These are phyloP conservation scores for Taxidea taxus DNA, from an alignment of 2,113 vertebrate species.

Conservation along the genomic window DNA sequence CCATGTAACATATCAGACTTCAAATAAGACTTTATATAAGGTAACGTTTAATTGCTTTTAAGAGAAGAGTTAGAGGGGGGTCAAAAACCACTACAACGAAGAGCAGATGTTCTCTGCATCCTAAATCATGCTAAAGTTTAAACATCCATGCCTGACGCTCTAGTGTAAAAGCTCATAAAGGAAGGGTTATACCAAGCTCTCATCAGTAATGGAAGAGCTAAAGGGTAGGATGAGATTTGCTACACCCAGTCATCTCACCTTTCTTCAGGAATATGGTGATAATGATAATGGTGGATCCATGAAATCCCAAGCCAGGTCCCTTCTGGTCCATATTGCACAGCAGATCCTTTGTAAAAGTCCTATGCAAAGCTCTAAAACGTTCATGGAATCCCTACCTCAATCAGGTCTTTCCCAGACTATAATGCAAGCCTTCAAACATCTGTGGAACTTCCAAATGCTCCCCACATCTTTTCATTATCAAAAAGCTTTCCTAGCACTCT, in stretches of 20 bases:
- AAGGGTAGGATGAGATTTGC: background rate
- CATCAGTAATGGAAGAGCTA: background rate
- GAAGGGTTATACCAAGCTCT: background rate
- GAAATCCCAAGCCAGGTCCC: background rate
- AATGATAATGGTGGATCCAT: background rate
- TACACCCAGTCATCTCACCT: background rate
- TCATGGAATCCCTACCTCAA: background rate
- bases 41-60: background rate
- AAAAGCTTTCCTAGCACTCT: background rate
- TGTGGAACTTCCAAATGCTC: background rate
- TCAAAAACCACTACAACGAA: background rate
- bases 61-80: background rate
- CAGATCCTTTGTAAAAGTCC: background rate
- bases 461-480: background rate
- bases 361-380: background rate
- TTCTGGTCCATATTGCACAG: background rate
- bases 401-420: background rate
- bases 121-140: background rate
- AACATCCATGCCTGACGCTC: background rate
- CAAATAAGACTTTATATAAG: conserved; percentile 16
- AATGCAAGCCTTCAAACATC: background rate
- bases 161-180: background rate
- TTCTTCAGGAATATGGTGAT: background rate
- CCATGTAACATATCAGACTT: background rate
- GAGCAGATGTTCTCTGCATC: background rate